phyloP scores from a whole-genome alignment of 2,888 invertebrate genomes.

The Brachyopa scutellaris region DNA sequence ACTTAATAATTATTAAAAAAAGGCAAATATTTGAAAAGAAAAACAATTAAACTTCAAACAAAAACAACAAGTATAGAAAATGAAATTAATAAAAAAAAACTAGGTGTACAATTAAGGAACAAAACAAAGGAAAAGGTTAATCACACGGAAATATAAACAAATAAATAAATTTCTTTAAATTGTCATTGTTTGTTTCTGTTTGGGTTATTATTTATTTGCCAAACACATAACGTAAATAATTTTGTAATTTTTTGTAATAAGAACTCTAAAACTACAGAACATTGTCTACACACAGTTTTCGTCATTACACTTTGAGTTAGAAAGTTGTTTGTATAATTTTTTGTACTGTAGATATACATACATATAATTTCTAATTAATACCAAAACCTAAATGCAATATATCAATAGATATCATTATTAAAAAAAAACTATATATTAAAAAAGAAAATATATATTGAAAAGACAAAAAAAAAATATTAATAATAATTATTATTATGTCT shows the following conservation, averaged over 20 bases:
- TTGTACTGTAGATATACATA: constrained; percentile 57
- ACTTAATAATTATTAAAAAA: constrained; percentile 64
- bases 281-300: constrained; percentile 34
- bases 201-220: background rate
- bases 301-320: constrained; percentile 8
- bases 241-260: constrained; percentile 48
- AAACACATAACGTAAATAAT: constrained; percentile 2
- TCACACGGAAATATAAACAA: constrained; percentile 59
- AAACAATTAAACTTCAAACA: constrained; percentile 44
- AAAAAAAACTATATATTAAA: constrained; percentile 52
- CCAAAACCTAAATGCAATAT: constrained; percentile 70
- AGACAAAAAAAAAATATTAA: constrained; percentile 61
- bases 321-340: constrained; percentile 22
- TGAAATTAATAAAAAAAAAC: constrained; percentile 63
- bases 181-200: background rate
- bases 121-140: constrained; percentile 37
- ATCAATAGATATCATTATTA: constrained; percentile 72
- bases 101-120: constrained; percentile 69
- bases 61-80: constrained; percentile 61
- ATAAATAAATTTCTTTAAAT: background rate
- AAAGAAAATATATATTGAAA: constrained; percentile 64
- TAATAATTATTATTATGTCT: constrained; percentile 74
- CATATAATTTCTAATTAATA: constrained; percentile 63
- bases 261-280: constrained; percentile 25
- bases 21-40: constrained; percentile 40